Base-by-base conservation (phyloP, 64 coral and sea anemone genomes). In the Montipora cactus region DNA sequence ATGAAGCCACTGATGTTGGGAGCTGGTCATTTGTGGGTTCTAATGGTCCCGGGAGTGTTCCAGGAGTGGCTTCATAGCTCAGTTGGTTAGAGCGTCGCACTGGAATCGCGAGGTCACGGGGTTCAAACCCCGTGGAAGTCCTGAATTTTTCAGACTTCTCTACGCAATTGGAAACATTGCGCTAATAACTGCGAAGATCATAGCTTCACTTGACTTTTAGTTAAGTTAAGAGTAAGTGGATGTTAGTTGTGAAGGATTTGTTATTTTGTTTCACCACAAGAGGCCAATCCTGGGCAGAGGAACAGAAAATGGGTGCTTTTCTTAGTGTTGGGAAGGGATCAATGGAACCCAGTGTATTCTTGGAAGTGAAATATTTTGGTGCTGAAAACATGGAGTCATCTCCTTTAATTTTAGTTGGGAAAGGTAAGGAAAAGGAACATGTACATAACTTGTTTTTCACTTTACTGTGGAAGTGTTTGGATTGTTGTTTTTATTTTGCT, bases 321-420 rank as follows among this genome's bases (percentile, higher is more conserved):
- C 79, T 98, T 3, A 79, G 88, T 84, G 97, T 98, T 68, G 97
- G 94, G 4, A 95, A 98, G 64, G 97, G 88, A 23, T 98, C 97
- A 59, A 47, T 52, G 48, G 97, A 98, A 78, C 49, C 90, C 5
- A 91, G 94, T 10, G 67, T 91, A 13, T 93, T 98, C 25, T 45
- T 98, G 82, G 97, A 98, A 88, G 94, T 98, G 77, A 91, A 87
- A 76, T 98, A 98, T 86, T 93, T 21, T 84, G 94, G 97, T 88
- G 82, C 97, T 15, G 11, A 73, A 10, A 79, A 78, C 44, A 84
- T 78, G 21, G 23, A 58, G 4, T 76, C 90, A 12, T 72, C 88
- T 59, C 97, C 97, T 53, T 74, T 98, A 57, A 91, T 98, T 51
- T 79, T 98, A n/a, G 94, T 98, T 73, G 97, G 97, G 49, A 98